Evolutionary conservation across 2,113 vertebrate genomes (phyloP).

Genomic region (Chlamydotis undulata): DNA sequence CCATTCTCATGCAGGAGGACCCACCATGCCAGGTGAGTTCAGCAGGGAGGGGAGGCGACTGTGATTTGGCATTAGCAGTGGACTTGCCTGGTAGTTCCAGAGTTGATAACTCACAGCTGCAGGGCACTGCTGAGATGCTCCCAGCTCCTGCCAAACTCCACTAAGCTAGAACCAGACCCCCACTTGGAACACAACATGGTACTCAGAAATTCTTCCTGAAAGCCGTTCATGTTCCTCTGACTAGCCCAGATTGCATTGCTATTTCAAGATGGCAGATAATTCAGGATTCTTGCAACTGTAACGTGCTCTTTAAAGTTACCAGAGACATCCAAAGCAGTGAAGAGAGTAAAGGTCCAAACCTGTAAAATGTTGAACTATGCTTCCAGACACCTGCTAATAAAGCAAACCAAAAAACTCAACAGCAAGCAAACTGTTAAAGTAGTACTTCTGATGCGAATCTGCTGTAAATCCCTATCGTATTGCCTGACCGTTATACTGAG

Average conservation of each 20-base stretch:
- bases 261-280: background rate
- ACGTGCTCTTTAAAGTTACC: background rate
- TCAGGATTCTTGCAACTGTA: background rate
- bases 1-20: background rate
- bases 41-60: background rate
- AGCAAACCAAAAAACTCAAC: background rate
- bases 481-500: background rate
- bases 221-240: background rate
- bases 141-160: background rate
- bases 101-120: background rate
- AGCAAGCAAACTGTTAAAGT: background rate
- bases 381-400: background rate
- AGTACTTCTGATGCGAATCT: background rate
- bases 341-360: background rate
- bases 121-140: background rate
- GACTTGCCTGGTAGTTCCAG: background rate
- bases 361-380: background rate
- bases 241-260: background rate
- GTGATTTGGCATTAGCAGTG: background rate
- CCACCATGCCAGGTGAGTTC: fast-evolving
- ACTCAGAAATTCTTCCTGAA: background rate
- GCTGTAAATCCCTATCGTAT: background rate
- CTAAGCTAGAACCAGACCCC: background rate
- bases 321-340: background rate
- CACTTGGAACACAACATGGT: background rate